Base-by-base conservation (phyloP, 1,140 invertebrate genomes). In the Drosophila simulans region DNA sequence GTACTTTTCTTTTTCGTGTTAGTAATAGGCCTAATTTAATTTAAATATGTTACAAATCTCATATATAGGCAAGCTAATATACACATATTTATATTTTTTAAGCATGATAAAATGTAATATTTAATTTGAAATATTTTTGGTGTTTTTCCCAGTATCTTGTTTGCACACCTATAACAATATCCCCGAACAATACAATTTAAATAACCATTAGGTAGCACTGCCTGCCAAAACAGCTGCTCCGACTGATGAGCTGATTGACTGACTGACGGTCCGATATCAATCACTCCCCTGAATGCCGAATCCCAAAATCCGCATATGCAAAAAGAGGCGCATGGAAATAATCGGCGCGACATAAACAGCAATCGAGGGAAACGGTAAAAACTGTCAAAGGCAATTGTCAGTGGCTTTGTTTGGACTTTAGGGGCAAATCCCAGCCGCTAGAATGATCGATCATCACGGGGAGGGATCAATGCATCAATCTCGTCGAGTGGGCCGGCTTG, bases 351-450 rank as follows among this genome's bases (percentile, higher is more conserved):
- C 64, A 63, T 77, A 77, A 77, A 81, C 82, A 88, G 71, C 65
- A 79, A 81, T 86, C 65, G 75, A 46, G 46, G 49, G 37, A 56
- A 88, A 80, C 80, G 64, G 72, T 80, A 80, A 73, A 84, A 85
- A 78, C 83, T 88, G 83, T 86, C 83, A 86, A 79, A 70, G 76
- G 80, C 85, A 80, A 88, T 88, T 89, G 80, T 84, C 57, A 62
- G 42, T 46, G 72, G 48, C 85, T 84, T 84, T 88, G 84, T 88
- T 60, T 66, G 48, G 27, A 34, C 42, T 77, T 17, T 31, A 31
- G 31, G 31, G n/a, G 39, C 31, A 31, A 74, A 12, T 71, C 48
- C 63, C 60, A 58, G 27, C 37, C 54, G 31, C 17, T 31, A 43
- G 45, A 74, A 69, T 85, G 84, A 88, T 88, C 74, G 84, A 88